A percentile compares a stretch with the other conserved stretches of the same genome.
These are phyloP conservation scores for Cranoglanis bouderius DNA, from an alignment of 2,113 vertebrate species.

Conservation along the genomic window DNA sequence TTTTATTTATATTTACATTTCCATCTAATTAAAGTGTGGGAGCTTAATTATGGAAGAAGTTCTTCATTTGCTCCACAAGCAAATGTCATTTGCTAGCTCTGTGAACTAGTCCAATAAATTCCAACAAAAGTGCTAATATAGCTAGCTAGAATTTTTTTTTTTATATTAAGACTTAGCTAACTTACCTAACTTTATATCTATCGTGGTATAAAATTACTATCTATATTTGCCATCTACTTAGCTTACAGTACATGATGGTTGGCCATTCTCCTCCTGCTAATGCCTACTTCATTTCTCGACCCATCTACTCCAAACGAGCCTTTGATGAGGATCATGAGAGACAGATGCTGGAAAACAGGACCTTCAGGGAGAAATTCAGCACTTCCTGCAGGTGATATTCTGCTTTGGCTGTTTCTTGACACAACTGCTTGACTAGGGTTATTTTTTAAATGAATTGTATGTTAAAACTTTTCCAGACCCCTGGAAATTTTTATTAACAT, in stretches of 20 bases:
- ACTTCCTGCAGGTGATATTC: conserved; percentile 73
- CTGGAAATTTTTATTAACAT: not conserved
- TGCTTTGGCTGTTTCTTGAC: not conserved
- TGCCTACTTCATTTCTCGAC: conserved; percentile 72
- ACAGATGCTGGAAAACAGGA: conserved; percentile 63
- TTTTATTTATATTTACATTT: no score
- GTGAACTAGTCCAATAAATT: no score
- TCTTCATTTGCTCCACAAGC: no score
- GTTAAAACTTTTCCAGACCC: not conserved
- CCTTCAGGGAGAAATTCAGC: conserved; percentile 70
- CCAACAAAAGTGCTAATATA: not conserved
- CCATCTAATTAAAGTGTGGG: no score
- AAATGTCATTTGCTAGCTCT: no score
- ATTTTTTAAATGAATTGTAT: not conserved
- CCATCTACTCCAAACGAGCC: conserved; percentile 73
- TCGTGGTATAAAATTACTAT: not conserved
- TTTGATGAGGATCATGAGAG: conserved; percentile 77
- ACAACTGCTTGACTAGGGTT: not conserved
- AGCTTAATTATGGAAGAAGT: no score
- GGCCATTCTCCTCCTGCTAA: conserved; percentile 1
- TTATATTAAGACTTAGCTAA: not conserved
- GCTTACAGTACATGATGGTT: conserved; percentile 41
- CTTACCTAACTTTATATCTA: not conserved
- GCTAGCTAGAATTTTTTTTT: not conserved
- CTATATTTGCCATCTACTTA: not conserved